A percentile compares a stretch with the other conserved stretches of the same genome.
phyloP scores from a whole-genome alignment of 2,888 invertebrate genomes.

The Drosophila basisetae region DNA sequence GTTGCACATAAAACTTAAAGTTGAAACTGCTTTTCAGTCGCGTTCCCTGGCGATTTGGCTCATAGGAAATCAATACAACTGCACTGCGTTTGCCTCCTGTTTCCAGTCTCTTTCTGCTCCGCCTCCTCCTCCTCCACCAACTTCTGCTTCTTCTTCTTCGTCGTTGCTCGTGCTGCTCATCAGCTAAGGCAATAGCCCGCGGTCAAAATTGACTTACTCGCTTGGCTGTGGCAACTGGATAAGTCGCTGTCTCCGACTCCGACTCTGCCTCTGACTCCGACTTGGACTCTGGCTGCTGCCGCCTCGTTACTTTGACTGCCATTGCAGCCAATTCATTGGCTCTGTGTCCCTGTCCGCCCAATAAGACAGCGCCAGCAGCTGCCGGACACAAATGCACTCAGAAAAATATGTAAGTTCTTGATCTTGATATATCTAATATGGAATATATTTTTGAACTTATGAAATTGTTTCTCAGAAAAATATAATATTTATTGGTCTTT shows the following conservation, averaged over 20 bases:
- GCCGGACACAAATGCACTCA: slow-evolving; percentile 35
- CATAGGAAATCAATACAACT: slow-evolving; percentile 76
- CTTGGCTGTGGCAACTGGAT: slow-evolving; percentile 33
- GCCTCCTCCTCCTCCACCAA: not conserved
- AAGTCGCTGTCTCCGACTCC: slow-evolving; percentile 30
- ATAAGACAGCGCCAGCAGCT: slow-evolving; percentile 55
- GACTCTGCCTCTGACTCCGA: slow-evolving; percentile 13
- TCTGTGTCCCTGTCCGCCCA: slow-evolving; percentile 40
- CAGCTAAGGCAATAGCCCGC: slow-evolving; percentile 80
- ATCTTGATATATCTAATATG: not conserved
- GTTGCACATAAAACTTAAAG: slow-evolving; percentile 76
- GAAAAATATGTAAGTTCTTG: not conserved
- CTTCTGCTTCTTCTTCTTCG: slow-evolving; percentile 8
- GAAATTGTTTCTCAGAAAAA: not conserved
- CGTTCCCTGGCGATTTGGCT: slow-evolving; percentile 60
- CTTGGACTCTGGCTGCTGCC: slow-evolving; percentile 42
- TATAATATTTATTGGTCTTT: fast-evolving
- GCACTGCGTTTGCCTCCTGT: slow-evolving; percentile 51
- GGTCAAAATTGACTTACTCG: slow-evolving; percentile 75
- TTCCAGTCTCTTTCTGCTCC: not conserved
- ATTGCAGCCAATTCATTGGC: slow-evolving; percentile 55
- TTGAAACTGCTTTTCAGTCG: slow-evolving; percentile 71
- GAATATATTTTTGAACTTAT: not conserved
- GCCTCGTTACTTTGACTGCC: slow-evolving; percentile 58
- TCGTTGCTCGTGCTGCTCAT: slow-evolving; percentile 55